These are phyloP conservation scores for Theretra japonica DNA, from an alignment of 2,888 invertebrate species.

Conservation along the genomic window DNA sequence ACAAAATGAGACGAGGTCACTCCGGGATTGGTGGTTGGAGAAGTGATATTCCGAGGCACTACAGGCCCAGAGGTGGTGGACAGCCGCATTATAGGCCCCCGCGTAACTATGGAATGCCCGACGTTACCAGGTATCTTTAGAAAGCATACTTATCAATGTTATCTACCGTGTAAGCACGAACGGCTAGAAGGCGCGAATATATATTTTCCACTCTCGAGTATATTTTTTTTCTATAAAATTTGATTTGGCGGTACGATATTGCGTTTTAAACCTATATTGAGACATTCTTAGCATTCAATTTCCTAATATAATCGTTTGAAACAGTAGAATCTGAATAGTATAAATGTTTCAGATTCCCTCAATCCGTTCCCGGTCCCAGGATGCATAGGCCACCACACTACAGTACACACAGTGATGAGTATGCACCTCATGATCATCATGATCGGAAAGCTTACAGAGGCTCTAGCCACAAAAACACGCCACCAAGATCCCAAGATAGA, in stretches of 20 bases:
- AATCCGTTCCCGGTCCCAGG: slow-evolving; percentile 56
- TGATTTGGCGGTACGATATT: not conserved
- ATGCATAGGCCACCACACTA: slow-evolving; percentile 52
- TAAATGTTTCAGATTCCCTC: slow-evolving; percentile 64
- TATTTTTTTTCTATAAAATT: slow-evolving; percentile 5
- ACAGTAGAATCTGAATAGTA: not conserved
- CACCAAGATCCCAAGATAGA: slow-evolving; percentile 52
- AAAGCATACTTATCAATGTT: slow-evolving; percentile 2
- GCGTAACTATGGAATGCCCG: slow-evolving; percentile 55
- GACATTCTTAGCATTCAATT: not conserved
- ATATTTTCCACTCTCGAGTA: slow-evolving; percentile 8
- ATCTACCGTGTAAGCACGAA: slow-evolving; percentile 45
- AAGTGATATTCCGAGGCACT: slow-evolving; percentile 73
- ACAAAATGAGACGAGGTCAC: slow-evolving; percentile 81
- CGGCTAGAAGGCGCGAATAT: slow-evolving; percentile 60
- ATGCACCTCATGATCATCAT: slow-evolving; percentile 49
- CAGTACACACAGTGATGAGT: slow-evolving; percentile 47
- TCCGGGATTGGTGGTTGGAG: slow-evolving; percentile 74
- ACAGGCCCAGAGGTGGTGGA: slow-evolving; percentile 68
- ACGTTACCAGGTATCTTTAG: slow-evolving; percentile 59
- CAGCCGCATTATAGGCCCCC: slow-evolving; percentile 64
- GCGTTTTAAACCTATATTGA: not conserved
- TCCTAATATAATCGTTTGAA: not conserved
- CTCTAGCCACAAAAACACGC: slow-evolving; percentile 40
- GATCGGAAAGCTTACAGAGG: slow-evolving; percentile 59